These are phyloP conservation scores for Anadara kagoshimensis DNA, from an alignment of 1,140 invertebrate genomes.

Conservation along the genomic window DNA sequence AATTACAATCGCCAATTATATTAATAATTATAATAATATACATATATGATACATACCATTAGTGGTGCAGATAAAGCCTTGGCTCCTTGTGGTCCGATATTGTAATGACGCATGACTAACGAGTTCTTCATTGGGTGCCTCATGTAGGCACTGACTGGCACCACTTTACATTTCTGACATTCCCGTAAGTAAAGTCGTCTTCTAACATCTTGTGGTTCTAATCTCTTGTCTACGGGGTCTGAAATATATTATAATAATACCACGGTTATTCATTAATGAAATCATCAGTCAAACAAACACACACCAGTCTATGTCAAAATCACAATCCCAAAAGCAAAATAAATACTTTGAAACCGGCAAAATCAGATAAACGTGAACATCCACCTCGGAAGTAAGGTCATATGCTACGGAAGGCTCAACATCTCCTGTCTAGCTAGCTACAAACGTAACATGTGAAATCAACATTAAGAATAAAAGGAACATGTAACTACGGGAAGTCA, in stretches of 20 bases:
- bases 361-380: no score
- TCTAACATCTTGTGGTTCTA: slow-evolving; percentile 15
- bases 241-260: neutral
- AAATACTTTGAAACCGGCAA: no score
- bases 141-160: slow-evolving; percentile 23
- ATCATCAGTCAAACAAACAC: no score
- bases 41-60: slow-evolving; percentile 14
- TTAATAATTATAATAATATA: neutral
- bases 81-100: slow-evolving; percentile 19
- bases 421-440: no score
- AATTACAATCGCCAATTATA: no score
- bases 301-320: no score
- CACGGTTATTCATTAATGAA: neutral
- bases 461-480: no score
- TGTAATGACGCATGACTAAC: slow-evolving; percentile 15
- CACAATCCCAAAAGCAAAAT: no score
- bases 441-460: no score
- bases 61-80: slow-evolving; percentile 28
- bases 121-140: slow-evolving; percentile 10
- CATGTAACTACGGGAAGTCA: no score
- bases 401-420: no score
- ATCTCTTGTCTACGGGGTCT: neutral
- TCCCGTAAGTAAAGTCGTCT: slow-evolving; percentile 21
- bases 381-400: no score
- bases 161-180: slow-evolving; percentile 11